Evolutionary conservation across 2,888 invertebrate genomes (phyloP), one percentile per base, ranked within the genome.

Genomic region (Charanyca ferruginea): DNA sequence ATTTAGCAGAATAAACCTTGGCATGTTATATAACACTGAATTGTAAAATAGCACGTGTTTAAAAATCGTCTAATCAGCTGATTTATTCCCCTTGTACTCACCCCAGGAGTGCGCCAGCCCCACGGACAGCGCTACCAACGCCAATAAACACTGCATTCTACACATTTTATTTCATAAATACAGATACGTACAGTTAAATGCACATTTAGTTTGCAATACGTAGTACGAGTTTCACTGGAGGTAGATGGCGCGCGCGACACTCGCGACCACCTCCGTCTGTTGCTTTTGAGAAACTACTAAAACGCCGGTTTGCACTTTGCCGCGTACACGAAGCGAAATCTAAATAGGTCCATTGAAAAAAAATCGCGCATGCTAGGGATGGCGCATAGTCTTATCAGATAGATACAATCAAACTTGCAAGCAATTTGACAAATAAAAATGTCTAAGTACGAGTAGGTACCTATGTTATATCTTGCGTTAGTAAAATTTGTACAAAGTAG

Each of bases 81-180:
- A 94, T 93, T 93, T 80, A 49, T 84, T n/a, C 72, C 76, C 74
- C 44, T 81, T 80, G 87, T 89, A 95, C 95, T 94, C 72, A 95
- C 95, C 95, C 95, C 95, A 95, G 20, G 87, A 85, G 62, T 90
- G 88, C 73, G 86, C 93, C 73, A 87, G 79, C 83, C 89, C 89
- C 76, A 91, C 72, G 55, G 85, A 87, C 58, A 94, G 77, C 38
- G 89, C 86, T 70, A 91, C 38, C 68, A 91, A 80, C 59, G 90
- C 88, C 67, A 94, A 81, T 25, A 91, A 76, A 86, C 92, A 93
- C 90, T 89, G 89, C 81, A 80, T 81, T 87, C 79, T 89, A 84
- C 90, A 93, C 95, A 95, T 95, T 91, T 93, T 94, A 86, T 91
- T 89, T 94, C 90, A 94, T 93, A 84, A 93, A 93, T 87, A 87